These are phyloP conservation scores for Aproaerema taeniolella DNA, from an alignment of 2,888 invertebrate species.

Conservation along the genomic window DNA sequence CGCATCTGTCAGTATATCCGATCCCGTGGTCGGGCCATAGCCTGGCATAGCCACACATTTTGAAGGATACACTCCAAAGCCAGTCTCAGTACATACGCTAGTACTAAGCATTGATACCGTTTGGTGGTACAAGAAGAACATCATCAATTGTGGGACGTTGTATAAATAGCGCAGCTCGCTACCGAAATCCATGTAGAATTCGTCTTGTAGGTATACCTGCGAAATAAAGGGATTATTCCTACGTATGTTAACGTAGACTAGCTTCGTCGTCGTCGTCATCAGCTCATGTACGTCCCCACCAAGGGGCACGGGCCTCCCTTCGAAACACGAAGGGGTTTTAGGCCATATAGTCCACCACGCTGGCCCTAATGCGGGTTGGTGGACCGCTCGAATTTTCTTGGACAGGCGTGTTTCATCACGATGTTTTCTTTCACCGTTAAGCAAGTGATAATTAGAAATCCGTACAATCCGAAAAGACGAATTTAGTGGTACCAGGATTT, in stretches of 20 bases:
- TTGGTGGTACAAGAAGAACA: constrained; percentile 86
- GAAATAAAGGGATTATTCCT: neutral
- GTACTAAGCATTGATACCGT: constrained; percentile 87
- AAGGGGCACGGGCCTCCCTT: too few relatives aligned
- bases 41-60: constrained; percentile 81
- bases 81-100: constrained; percentile 88
- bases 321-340: too few relatives aligned
- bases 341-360: too few relatives aligned
- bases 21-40: constrained; percentile 83
- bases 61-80: constrained; percentile 90
- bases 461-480: too few relatives aligned
- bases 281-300: too few relatives aligned
- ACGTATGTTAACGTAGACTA: neutral
- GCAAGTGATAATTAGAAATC: too few relatives aligned
- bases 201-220: constrained; percentile 82
- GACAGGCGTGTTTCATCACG: too few relatives aligned
- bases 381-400: too few relatives aligned
- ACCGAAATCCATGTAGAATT: constrained; percentile 79
- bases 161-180: constrained; percentile 85
- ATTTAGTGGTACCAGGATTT: too few relatives aligned
- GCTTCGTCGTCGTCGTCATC: neutral
- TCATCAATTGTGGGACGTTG: constrained; percentile 86
- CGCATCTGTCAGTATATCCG: constrained; percentile 44
- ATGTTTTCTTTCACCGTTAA: too few relatives aligned
- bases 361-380: too few relatives aligned